Conservation (phyloP, 2,113 vertebrate species). For the Tautogolabrus adspersus region DNA sequence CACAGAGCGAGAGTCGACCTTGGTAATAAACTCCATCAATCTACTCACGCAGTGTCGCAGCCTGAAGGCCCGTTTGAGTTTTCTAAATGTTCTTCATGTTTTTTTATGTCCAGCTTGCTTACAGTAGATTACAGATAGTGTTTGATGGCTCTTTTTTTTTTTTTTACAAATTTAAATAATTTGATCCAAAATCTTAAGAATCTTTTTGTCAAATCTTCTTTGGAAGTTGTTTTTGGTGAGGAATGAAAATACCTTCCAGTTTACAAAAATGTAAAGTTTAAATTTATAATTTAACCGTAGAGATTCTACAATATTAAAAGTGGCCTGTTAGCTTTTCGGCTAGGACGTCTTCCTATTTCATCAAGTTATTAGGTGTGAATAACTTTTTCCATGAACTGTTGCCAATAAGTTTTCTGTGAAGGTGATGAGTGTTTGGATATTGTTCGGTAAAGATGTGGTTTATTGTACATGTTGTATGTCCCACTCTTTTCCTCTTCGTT, state of each 20-base stretch:
- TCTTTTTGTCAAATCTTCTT: not conserved
- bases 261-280: not conserved
- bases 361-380: no score
- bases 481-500: no score
- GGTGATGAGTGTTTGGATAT: no score
- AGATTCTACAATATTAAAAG: no score
- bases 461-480: no score
- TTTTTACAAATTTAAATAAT: not conserved
- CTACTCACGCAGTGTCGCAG: slow-evolving; percentile 21
- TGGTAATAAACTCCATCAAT: slow-evolving; percentile 57
- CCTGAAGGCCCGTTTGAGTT: slow-evolving; percentile 1
- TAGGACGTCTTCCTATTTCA: no score
- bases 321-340: no score
- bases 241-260: not conserved
- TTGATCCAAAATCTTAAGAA: not conserved
- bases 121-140: not conserved
- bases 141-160: not conserved
- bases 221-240: not conserved
- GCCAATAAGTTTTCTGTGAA: no score
- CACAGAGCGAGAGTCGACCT: slow-evolving; percentile 10
- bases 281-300: not conserved
- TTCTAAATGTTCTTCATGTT: not conserved
- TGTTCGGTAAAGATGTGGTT: no score
- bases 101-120: not conserved
- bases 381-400: no score